Conservation (phyloP, 30 jellyfish, hydroid and myxozoan genomes). For the Hydra vulgaris region DNA sequence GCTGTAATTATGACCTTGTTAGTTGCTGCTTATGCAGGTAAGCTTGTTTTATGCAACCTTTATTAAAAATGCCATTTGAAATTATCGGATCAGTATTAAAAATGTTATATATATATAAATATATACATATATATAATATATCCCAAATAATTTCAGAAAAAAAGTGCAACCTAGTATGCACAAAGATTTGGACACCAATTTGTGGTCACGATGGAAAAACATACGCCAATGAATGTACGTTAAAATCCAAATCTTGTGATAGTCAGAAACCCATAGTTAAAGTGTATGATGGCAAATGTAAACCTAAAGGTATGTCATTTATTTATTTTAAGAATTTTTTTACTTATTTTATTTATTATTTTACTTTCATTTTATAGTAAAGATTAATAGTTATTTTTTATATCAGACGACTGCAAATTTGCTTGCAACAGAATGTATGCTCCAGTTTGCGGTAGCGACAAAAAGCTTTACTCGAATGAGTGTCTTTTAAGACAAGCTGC, state of each 20-base stretch:
- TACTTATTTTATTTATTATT: no score
- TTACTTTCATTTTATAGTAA: no score
- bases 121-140: no score
- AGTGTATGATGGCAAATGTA: not conserved
- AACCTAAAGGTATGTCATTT: not conserved
- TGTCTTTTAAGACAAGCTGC: constrained; percentile 36
- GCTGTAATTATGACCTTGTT: not conserved
- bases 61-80: no score
- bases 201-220: constrained; percentile 83
- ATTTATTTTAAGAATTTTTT: no score
- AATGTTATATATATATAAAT: no score
- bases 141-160: no score
- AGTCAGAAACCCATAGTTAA: constrained; percentile 9
- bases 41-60: no score
- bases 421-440: constrained; percentile 22
- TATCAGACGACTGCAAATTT: constrained; percentile 15
- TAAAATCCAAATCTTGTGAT: constrained; percentile 50
- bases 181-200: constrained; percentile 43
- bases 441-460: constrained; percentile 65
- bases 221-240: constrained; percentile 62
- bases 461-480: constrained; percentile 24
- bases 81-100: no score
- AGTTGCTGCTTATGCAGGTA: not conserved
- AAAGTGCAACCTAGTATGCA: constrained; percentile 9
- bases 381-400: no score